Evolutionary conservation across 2,797 vertebrate genomes (phyloP), one percentile per base, ranked within the genome.

Genomic region (Enteromius paludinosus): DNA sequence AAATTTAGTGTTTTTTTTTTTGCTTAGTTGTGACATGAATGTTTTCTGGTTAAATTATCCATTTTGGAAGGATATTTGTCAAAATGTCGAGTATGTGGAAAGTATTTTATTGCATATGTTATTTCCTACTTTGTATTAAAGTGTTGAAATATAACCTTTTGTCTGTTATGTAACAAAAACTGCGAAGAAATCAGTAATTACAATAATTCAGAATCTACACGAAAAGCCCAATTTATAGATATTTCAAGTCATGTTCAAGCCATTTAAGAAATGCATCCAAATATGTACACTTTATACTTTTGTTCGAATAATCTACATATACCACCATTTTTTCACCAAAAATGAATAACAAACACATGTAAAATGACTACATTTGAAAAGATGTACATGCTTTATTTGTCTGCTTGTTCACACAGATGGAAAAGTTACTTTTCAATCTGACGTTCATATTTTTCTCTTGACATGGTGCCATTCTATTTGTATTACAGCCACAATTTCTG

Each of bases 71-170:
- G 62, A 73, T 82, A 79, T 87, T 82, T 85, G 75, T 85, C 82
- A 85, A 65, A 59, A 77, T 86, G 59, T 83, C 86, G 64, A 61
- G 59, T 62, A 38, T 61, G 71, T 84, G 79, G 52, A 43, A 79
- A 59, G 35, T 69, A 59, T 82, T 89, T 70, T 88, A 86, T 87
- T 91, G 89, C 87, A 91, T 83, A 86, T 84, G 69, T 71, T 88
- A 73, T 78, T 74, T 73, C 82, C 74, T 89, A 85, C 87, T 91
- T 87, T 91, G 88, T 91, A 93, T 92, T 94, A 93, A 93, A 92
- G 88, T 90, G 89, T 89, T 90, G 84, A 88, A 88, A 87, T 89
- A 88, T 89, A 90, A 86, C 83, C 38, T 49, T 73, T 90, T 84
- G 68, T 61, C 14, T 62, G n/a, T 59, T 49, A 28, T 20, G 38